Conservation (phyloP, 2,797 vertebrate species). For the Falco novaeseelandiae region DNA sequence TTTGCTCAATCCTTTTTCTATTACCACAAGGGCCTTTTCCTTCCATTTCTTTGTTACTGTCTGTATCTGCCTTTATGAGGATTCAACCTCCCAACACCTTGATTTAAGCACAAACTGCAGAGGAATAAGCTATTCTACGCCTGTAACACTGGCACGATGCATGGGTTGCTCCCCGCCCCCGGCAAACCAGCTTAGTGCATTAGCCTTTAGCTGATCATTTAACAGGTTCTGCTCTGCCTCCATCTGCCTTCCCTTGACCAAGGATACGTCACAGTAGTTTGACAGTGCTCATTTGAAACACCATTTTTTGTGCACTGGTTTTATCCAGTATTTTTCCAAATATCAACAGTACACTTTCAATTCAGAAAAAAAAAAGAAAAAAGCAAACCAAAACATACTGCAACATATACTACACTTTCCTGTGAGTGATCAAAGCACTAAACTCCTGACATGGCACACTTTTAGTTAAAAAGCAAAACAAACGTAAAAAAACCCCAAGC, state of each 20-base stretch:
- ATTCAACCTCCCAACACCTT: background rate
- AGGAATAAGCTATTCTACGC: background rate
- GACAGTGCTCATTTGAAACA: background rate
- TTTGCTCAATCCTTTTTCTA: background rate
- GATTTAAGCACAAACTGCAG: background rate
- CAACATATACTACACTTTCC: background rate
- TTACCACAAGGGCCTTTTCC: background rate
- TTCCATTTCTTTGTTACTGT: background rate
- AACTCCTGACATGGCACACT: background rate
- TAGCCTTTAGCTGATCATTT: background rate
- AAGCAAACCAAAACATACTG: background rate
- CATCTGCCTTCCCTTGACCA: background rate
- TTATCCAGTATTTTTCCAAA: background rate
- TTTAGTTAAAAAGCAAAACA: background rate
- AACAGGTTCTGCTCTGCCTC: background rate
- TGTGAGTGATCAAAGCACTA: too few relatives aligned
- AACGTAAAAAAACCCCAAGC: background rate
- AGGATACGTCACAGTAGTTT: background rate
- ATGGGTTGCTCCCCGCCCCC: background rate
- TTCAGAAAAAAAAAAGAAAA: background rate
- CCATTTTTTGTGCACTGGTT: background rate
- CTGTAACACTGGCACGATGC: background rate
- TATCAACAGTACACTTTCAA: background rate
- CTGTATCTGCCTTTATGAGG: background rate
- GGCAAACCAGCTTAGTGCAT: background rate